Evolutionary conservation across 1,140 invertebrate species (phyloP).

Genomic region (Aphaenogaster floridana): DNA sequence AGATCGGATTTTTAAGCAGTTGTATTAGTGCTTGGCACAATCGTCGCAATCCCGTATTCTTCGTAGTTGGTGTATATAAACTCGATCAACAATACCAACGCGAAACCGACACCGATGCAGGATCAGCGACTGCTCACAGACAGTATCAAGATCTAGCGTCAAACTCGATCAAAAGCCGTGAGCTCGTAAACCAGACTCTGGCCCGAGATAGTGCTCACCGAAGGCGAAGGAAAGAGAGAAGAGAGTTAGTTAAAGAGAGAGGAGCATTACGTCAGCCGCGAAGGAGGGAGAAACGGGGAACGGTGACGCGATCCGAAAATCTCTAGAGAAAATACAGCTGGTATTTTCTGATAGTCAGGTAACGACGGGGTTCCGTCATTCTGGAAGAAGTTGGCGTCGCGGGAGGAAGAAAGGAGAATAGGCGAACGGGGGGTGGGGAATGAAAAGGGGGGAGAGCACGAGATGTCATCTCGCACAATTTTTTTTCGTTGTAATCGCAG

Average conservation of each 20-base stretch:
- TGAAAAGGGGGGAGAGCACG: conserved; percentile 63
- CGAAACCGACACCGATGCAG: conserved; percentile 81
- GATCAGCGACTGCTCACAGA: conserved; percentile 78
- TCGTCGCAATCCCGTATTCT: conserved; percentile 12
- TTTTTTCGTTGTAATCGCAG: conserved; percentile 77
- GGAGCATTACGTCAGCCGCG: conserved; percentile 6
- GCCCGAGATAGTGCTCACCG: conserved; percentile 25
- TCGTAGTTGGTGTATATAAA: conserved; percentile 49
- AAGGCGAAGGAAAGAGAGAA: conserved; percentile 25
- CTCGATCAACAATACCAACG: conserved; percentile 75
- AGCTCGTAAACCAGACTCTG: conserved; percentile 55
- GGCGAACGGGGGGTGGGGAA: conserved; percentile 15
- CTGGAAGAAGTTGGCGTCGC: conserved; percentile 59
- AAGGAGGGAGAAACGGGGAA: conserved; percentile 23
- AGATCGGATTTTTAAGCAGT: not conserved
- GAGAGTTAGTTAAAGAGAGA: conserved; percentile 33
- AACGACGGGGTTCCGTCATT: conserved; percentile 70
- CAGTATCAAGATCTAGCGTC: conserved; percentile 84
- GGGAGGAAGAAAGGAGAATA: conserved; percentile 51
- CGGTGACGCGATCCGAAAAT: conserved; percentile 78
- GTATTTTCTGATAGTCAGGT: conserved; percentile 63
- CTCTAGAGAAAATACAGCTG: conserved; percentile 86
- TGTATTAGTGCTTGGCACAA: not conserved
- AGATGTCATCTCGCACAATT: conserved; percentile 86
- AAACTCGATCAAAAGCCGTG: conserved; percentile 81